Conservation (phyloP, 64 coral and sea anemone genomes). For the Acropora yongei region DNA sequence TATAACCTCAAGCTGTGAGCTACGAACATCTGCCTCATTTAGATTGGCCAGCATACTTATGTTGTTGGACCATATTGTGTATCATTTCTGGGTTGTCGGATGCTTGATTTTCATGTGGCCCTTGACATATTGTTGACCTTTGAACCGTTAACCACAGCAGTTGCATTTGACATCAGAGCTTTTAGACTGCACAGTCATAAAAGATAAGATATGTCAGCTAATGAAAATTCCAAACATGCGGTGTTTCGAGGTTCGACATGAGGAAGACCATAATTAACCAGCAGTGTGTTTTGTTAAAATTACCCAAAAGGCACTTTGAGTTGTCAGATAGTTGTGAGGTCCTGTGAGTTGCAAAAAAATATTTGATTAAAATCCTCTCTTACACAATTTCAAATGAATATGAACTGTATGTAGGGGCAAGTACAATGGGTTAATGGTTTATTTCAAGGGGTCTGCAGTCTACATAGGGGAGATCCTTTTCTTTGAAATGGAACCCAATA, state of each 20-base stretch:
- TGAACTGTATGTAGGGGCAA: constrained; percentile 19
- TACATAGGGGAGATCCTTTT: constrained; percentile 46
- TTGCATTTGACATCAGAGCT: constrained; percentile 44
- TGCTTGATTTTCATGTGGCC: constrained; percentile 67
- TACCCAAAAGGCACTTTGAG: constrained; percentile 28
- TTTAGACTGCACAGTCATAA: neutral
- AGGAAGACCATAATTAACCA: neutral
- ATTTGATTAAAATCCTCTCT: neutral
- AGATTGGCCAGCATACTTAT: constrained; percentile 34
- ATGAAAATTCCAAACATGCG: constrained; percentile 21
- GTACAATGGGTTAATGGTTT: constrained; percentile 30
- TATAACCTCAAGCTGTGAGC: constrained; percentile 11
- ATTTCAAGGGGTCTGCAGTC: constrained; percentile 15
- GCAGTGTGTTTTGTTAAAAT: constrained; percentile 1
- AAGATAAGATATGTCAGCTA: neutral
- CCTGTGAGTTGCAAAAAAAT: neutral
- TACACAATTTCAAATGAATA: constrained; percentile 12
- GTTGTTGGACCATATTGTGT: constrained; percentile 43
- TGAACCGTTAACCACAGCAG: constrained; percentile 40
- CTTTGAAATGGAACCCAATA: constrained; percentile 40
- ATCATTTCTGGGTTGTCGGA: constrained; percentile 48
- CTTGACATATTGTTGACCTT: constrained; percentile 60
- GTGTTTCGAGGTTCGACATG: neutral
- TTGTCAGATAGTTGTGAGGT: neutral
- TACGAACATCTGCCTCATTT: constrained; percentile 51